phyloP scores from a whole-genome alignment of 2,888 invertebrate genomes.

The Drosophila aldrichi region DNA sequence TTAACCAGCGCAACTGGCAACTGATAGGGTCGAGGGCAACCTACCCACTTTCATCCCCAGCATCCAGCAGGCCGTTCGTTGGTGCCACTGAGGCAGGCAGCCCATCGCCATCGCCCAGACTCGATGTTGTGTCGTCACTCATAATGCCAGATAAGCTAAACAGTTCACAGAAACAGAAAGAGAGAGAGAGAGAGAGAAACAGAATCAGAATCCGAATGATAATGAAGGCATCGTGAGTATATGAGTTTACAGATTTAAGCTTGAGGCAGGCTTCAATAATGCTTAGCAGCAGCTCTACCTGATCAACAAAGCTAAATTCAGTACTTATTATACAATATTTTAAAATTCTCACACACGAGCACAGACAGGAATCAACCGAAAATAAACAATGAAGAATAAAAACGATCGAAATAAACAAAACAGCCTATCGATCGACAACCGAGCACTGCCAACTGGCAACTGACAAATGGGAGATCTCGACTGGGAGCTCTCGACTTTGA shows the following conservation, averaged over 20 bases:
- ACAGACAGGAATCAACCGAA: background rate
- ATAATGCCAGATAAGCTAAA: conserved; percentile 55
- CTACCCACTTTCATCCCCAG: conserved; percentile 71
- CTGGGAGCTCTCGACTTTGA: conserved; percentile 29
- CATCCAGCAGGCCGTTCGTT: conserved; percentile 40
- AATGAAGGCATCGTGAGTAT: background rate
- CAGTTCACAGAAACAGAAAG: background rate
- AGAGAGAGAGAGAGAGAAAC: conserved; percentile 6
- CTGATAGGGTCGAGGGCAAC: conserved; percentile 70
- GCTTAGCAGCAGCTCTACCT: conserved; percentile 2
- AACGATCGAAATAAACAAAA: background rate
- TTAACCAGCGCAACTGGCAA: conserved; percentile 50
- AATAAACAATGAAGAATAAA: background rate
- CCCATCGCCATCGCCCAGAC: conserved; percentile 19
- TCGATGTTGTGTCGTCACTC: conserved; percentile 61
- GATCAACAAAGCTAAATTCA: background rate
- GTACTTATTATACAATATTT: too few species aligned
- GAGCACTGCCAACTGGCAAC: conserved; percentile 36
- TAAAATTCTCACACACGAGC: background rate
- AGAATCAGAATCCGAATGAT: conserved; percentile 5
- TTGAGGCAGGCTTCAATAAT: conserved; percentile 35
- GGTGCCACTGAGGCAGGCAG: conserved; percentile 26
- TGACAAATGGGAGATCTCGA: conserved; percentile 46
- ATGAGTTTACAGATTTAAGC: conserved; percentile 11
- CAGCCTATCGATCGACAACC: conserved; percentile 24